Evolutionary conservation across 2,113 vertebrate genomes (phyloP), one percentile per base, ranked within the genome.

Genomic region (Herpetotheres cachinnans): DNA sequence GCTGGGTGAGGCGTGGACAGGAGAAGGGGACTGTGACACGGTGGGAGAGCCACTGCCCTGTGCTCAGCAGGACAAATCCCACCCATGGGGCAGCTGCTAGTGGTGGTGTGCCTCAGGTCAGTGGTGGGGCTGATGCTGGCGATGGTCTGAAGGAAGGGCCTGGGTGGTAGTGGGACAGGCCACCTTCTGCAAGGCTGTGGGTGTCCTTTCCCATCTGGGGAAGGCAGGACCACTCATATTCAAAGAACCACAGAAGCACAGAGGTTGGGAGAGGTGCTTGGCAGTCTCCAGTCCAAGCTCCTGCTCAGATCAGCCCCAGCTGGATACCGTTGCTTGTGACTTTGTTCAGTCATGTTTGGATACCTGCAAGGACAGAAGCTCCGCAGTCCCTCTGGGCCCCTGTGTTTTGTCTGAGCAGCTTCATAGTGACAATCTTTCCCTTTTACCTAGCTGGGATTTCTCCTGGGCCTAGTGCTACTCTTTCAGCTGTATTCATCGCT

Each of bases 81-180:
- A 42, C 0, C 14, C 3, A 0, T 2, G 3, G 30, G 6, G 8
- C 8, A 52, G 30, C 30, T 82, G 14, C 18, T 63, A 8, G 3
- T 17, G 29, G 11, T 17, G 49, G 13, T 46, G 13, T 59, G 29
- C n/a, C 16, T 38, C 13, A 32, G 59, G 40, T 38, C 5, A 15
- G 24, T 16, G 25, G 4, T 67, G 52, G 44, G 30, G 24, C 52
- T 76, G 25, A 13, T 49, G 52, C 50, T 66, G 11, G 19, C 55
- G 32, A 30, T 46, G 16, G 6, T 15, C 46, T 36, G 40, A 46
- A 62, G 25, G 14, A 42, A 42, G 42, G 42, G 42, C 42, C 42
- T 42, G 42, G 42, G 42, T 42, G 42, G 42, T 42, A 42, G 32
- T 54, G 47, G 32, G 16, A 22, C 20, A 19, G 25, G 25, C n/a